Conservation (phyloP, 2,888 invertebrate species). For the Caenorhabditis sp. region DNA sequence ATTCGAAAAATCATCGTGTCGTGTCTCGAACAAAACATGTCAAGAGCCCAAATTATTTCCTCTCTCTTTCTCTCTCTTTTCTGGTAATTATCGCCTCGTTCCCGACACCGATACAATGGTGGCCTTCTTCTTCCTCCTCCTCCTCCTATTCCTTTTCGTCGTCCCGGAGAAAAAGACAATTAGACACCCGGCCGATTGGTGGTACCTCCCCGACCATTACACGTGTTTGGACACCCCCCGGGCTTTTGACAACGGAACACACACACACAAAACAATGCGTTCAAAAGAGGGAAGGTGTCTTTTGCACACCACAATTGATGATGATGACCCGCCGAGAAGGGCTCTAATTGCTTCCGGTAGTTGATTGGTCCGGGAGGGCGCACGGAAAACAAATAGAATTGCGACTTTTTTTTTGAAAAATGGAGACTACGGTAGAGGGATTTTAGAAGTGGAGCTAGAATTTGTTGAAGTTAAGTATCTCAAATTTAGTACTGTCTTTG, state of each 20-base stretch:
- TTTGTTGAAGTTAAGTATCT: too few relatives aligned
- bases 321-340: conserved; percentile 26
- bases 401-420: too few relatives aligned
- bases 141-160: too few relatives aligned
- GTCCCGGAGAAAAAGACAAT: conserved; percentile 26
- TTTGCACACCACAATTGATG: conserved; percentile 10
- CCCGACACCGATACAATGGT: conserved; percentile 37
- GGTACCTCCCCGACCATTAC: conserved; percentile 8
- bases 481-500: too few relatives aligned
- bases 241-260: not conserved
- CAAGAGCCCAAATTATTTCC: conserved; percentile 55
- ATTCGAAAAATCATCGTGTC: not conserved
- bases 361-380: conserved; percentile 22
- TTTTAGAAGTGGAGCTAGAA: too few relatives aligned
- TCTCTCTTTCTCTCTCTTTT: not conserved
- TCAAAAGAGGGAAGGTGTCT: conserved; percentile 32
- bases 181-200: conserved; percentile 23
- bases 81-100: not conserved
- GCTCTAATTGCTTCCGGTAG: conserved; percentile 53
- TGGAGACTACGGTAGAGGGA: not conserved
- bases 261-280: conserved; percentile 40
- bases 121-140: not conserved
- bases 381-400: conserved; percentile 15
- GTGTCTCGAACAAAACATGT: conserved; percentile 52
- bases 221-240: conserved; percentile 45